Evolutionary conservation across 2,797 vertebrate genomes (phyloP).

Genomic region (Apodemus agrarius): DNA sequence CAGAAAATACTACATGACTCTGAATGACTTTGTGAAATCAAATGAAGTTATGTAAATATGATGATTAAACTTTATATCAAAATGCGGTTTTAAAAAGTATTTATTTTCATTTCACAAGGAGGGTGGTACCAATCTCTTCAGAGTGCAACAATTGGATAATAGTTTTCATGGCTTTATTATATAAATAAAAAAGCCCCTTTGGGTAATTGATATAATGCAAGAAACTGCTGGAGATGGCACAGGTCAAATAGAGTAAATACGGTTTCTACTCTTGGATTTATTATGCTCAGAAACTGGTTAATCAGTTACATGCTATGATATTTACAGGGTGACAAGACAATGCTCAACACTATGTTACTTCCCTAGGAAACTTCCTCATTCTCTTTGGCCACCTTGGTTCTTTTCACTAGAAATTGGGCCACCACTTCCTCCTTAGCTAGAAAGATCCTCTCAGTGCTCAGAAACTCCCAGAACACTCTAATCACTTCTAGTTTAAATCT

Average conservation of each 20-base stretch:
- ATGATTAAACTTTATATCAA: neutral
- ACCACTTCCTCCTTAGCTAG: neutral
- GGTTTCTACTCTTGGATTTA: neutral
- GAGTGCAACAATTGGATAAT: neutral
- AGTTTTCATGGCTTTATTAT: neutral
- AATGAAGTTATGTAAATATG: neutral
- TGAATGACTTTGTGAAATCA: constrained; percentile 30
- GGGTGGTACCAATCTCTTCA: constrained; percentile 3
- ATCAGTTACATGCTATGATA: neutral
- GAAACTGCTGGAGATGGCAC: neutral
- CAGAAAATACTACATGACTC: neutral
- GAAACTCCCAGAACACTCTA: neutral
- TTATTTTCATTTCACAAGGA: neutral
- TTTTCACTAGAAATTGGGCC: constrained; percentile 12
- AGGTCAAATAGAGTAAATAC: neutral
- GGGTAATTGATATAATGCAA: neutral
- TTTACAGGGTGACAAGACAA: neutral
- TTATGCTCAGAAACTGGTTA: neutral
- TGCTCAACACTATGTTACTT: neutral
- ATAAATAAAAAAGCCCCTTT: neutral
- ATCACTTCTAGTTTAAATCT: constrained; percentile 56
- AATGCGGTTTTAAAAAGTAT: neutral
- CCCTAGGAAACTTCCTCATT: neutral
- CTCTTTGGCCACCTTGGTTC: neutral
- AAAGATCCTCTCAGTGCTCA: neutral